Evolutionary conservation across 2,113 vertebrate species (phyloP).

Genomic region (Pseudopodoces humilis): DNA sequence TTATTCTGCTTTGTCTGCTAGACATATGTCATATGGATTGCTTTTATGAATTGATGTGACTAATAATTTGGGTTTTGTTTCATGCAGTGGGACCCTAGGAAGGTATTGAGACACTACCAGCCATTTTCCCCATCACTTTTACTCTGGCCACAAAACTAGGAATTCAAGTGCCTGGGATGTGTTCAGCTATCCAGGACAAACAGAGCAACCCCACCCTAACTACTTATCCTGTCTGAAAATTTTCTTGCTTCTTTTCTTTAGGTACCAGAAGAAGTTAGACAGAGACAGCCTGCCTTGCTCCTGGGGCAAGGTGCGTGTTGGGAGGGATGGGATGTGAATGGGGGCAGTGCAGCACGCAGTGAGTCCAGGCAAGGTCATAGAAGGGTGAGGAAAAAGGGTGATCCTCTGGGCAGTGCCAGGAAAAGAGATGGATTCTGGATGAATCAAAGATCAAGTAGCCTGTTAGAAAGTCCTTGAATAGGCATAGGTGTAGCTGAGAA

Average conservation of each 20-base stretch:
- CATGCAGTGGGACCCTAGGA: background rate
- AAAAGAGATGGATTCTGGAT: background rate
- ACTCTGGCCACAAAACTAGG: background rate
- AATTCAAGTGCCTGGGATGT: background rate
- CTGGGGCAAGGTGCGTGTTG: background rate
- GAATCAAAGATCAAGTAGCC: background rate
- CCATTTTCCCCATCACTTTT: background rate
- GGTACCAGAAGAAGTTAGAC: background rate
- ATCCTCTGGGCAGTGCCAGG: accelerated
- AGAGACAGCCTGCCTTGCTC: background rate
- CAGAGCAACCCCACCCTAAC: background rate
- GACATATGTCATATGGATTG: background rate
- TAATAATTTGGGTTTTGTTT: background rate
- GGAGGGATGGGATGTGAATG: background rate
- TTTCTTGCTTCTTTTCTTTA: background rate
- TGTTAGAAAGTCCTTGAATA: background rate
- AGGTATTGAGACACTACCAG: background rate
- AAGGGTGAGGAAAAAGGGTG: background rate
- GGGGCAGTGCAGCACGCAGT: background rate
- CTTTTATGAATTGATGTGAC: background rate
- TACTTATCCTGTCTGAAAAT: background rate
- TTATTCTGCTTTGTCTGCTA: background rate
- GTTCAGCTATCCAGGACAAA: background rate
- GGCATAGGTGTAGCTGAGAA: background rate
- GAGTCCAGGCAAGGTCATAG: background rate